Conservation (phyloP, 53 echinoderm and acorn worm genomes). For the Mesocentrotus franciscanus region DNA sequence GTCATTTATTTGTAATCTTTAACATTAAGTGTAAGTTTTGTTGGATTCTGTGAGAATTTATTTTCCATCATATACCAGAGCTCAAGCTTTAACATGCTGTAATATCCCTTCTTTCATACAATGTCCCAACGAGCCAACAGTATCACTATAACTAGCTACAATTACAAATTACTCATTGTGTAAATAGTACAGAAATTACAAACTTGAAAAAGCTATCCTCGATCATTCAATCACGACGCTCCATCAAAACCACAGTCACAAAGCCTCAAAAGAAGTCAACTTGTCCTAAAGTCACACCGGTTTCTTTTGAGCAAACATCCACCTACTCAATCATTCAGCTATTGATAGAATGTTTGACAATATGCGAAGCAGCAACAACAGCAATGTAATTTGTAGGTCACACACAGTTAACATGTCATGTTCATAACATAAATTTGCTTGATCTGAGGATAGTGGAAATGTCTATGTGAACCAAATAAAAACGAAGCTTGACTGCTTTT, state of each 20-base stretch:
- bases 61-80: no score
- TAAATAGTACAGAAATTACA: not conserved
- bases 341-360: slow-evolving; percentile 7
- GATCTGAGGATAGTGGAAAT: no score
- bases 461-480: no score
- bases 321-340: not conserved
- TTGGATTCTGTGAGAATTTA: no score
- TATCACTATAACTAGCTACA: not conserved
- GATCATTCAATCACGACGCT: not conserved
- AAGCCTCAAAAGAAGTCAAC: slow-evolving; percentile 16
- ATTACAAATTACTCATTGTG: slow-evolving; percentile 28
- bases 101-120: not conserved
- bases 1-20: no score
- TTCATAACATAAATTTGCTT: not conserved
- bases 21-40: no score
- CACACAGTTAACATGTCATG: not conserved
- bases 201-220: not conserved
- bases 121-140: not conserved
- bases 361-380: not conserved
- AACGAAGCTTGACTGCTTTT: no score
- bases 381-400: not conserved
- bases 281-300: not conserved
- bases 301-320: not conserved
- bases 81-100: no score
- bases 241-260: not conserved